Conservation (phyloP, 2,888 invertebrate genomes). For the Girardia tigrina region DNA sequence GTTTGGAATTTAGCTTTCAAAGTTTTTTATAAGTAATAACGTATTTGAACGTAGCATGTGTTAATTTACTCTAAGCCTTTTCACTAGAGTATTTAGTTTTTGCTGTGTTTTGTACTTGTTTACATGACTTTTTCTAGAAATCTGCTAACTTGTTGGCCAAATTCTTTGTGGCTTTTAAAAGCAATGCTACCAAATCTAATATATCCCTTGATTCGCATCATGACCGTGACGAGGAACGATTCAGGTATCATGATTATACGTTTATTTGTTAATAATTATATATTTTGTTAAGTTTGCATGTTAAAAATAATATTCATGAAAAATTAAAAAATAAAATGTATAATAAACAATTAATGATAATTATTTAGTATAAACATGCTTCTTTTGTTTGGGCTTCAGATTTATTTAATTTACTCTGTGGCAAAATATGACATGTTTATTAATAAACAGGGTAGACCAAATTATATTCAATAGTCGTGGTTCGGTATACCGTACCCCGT, state of each 20-base stretch:
- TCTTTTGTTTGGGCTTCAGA: no score
- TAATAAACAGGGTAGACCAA: no score
- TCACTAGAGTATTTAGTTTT: background rate
- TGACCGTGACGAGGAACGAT: conserved; percentile 31
- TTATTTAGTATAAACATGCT: no score
- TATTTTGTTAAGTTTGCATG: no score
- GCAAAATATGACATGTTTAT: no score
- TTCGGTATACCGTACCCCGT: no score
- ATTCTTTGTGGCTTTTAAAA: conserved; percentile 30
- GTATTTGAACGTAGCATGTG: background rate
- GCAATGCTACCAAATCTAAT: conserved; percentile 31
- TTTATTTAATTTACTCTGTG: no score
- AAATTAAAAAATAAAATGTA: no score
- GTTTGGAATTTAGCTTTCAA: conserved; percentile 10
- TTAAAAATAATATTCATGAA: no score
- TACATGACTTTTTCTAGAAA: conserved; percentile 25
- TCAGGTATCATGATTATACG: conserved; percentile 21
- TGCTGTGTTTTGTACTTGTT: background rate
- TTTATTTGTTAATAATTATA: no score
- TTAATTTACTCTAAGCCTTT: background rate
- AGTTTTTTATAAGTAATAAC: background rate
- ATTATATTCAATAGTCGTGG: no score
- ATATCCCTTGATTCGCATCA: conserved; percentile 26
- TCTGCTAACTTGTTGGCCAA: conserved; percentile 27
- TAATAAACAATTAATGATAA: no score